Percentiles rank a stretch among this genome's conserved stretches.
Evolutionary conservation across 1,140 invertebrate genomes (phyloP).

Genomic region (Eubasilissa regina): DNA sequence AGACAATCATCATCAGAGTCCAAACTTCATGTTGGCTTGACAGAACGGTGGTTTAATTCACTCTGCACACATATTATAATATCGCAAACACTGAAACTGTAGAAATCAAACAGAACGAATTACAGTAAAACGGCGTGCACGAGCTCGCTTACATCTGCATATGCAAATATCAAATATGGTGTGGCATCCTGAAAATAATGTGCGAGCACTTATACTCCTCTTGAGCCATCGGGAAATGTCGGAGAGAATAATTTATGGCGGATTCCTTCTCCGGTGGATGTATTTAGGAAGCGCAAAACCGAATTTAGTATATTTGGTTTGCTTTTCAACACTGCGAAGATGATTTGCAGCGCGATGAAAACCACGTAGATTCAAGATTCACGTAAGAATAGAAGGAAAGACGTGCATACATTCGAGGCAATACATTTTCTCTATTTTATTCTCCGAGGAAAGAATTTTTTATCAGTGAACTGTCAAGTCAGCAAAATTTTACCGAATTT

Average conservation of each 20-base stretch:
- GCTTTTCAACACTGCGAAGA: slow-evolving; percentile 2
- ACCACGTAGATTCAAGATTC: neutral
- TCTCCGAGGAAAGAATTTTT: no score
- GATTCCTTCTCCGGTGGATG: neutral
- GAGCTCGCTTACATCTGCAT: slow-evolving; percentile 11
- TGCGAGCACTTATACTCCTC: no score
- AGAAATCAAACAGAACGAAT: slow-evolving; percentile 26
- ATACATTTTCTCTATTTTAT: no score
- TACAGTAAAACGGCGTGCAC: neutral
- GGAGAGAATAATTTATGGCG: slow-evolving; percentile 5
- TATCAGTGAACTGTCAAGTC: no score
- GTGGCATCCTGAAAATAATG: slow-evolving; percentile 9
- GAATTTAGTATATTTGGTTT: slow-evolving; percentile 11
- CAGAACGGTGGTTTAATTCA: no score
- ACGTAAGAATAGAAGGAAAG: no score
- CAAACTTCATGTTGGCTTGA: no score
- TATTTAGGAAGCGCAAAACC: neutral
- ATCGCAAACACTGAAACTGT: neutral
- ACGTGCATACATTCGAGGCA: no score
- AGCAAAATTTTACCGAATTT: no score
- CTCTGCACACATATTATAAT: no score
- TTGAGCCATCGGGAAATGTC: neutral
- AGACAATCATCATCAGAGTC: no score
- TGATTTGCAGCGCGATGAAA: slow-evolving; percentile 14
- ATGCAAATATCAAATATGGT: slow-evolving; percentile 37